Conservation (phyloP, 2,888 invertebrate species). For the Nemotelus nigrinus region DNA sequence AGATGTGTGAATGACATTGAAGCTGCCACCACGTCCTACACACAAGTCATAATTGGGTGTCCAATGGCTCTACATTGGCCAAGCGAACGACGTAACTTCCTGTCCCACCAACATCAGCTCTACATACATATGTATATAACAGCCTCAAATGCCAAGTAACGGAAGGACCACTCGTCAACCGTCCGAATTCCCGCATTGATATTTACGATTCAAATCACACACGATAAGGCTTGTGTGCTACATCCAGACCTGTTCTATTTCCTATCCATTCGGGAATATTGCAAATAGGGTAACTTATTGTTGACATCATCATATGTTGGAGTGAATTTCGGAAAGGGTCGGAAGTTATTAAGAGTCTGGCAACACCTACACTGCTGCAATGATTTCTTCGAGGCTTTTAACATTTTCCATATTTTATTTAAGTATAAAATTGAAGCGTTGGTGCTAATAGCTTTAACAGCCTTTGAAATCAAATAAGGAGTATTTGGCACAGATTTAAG, state of each 20-base stretch:
- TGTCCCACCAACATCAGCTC: constrained; percentile 17
- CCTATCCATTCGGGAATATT: neutral
- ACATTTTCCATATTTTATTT: no score
- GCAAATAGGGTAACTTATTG: constrained; percentile 11
- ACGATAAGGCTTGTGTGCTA: constrained; percentile 15
- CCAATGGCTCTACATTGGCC: neutral
- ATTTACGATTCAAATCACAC: constrained; percentile 33
- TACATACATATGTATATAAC: neutral
- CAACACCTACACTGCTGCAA: no score
- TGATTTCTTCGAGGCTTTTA: no score
- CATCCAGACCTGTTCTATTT: neutral
- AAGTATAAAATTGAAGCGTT: no score
- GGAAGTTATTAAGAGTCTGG: neutral
- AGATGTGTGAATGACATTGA: constrained; percentile 25
- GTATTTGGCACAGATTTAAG: no score
- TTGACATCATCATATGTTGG: constrained; percentile 34
- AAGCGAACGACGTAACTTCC: constrained; percentile 17
- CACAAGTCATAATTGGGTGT: constrained; percentile 21
- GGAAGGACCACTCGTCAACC: neutral
- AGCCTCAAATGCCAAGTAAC: neutral
- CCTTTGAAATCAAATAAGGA: no score
- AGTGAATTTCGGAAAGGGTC: neutral
- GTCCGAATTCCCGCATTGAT: neutral
- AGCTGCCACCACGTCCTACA: neutral
- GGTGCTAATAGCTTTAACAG: no score